A percentile compares a stretch with the other conserved stretches of the same genome.
phyloP scores from a whole-genome alignment of 2,888 invertebrate species.

The Ferrisia virgata region DNA sequence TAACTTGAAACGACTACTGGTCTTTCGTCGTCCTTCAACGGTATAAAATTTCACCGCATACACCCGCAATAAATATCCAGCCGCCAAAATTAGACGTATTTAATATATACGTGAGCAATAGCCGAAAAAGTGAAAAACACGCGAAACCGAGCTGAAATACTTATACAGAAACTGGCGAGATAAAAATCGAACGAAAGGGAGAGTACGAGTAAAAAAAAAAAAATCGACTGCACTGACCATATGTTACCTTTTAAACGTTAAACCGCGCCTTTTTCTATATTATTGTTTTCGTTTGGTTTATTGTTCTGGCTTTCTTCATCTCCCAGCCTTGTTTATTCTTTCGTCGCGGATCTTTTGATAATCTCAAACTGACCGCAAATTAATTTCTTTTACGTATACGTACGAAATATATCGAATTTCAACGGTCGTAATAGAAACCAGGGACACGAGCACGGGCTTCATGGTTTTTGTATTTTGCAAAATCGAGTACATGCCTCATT shows the following conservation, averaged over 20 bases:
- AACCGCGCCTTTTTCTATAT: neutral
- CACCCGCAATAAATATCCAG: neutral
- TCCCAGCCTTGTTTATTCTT: neutral
- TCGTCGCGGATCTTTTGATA: neutral
- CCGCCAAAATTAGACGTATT: neutral
- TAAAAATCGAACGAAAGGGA: neutral
- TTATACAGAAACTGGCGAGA: too few species aligned
- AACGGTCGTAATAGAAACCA: neutral
- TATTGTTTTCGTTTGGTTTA: neutral
- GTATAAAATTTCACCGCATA: neutral
- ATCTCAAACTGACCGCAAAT: constrained; percentile 37
- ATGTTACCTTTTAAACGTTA: neutral
- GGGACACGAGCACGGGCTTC: neutral
- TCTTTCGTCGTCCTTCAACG: too few species aligned
- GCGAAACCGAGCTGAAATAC: neutral
- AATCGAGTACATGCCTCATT: neutral
- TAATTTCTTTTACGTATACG: neutral
- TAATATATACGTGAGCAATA: too few species aligned
- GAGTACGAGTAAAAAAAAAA: neutral
- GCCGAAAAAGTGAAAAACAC: neutral
- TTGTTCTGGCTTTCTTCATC: neutral
- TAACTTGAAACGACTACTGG: too few species aligned
- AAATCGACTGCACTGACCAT: constrained; percentile 4
- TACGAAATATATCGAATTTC: constrained; percentile 30
- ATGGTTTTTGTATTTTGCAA: neutral